Conservation (phyloP, 2,113 vertebrate species). For the Aythya baeri region DNA sequence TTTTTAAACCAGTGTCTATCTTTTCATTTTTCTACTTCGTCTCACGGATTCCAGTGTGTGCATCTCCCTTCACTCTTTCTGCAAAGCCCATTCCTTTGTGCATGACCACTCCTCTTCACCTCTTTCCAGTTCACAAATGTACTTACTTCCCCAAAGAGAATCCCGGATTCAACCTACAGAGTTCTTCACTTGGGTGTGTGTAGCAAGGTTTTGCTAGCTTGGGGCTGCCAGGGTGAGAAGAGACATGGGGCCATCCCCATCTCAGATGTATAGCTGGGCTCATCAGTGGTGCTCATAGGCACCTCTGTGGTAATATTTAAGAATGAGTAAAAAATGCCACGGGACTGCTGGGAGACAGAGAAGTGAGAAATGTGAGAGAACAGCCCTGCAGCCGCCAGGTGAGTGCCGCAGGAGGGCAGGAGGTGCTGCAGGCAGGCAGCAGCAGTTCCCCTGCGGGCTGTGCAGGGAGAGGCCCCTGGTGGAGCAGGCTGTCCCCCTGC, state of each 20-base stretch:
- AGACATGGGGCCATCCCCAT: background rate
- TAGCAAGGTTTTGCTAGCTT: background rate
- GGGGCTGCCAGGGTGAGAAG: background rate
- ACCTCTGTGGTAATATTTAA: background rate
- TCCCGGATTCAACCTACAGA: background rate
- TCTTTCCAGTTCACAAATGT: background rate
- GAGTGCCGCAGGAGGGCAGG: background rate
- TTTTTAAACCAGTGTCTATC: background rate
- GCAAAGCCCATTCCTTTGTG: background rate
- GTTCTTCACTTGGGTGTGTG: background rate
- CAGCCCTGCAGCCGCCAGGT: background rate
- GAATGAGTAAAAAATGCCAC: background rate
- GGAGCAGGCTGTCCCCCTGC: no score
- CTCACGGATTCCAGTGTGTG: rapidly evolving
- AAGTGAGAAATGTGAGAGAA: background rate
- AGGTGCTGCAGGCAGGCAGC: background rate
- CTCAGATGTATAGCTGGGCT: background rate
- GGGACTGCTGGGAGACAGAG: background rate
- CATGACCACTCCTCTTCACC: background rate
- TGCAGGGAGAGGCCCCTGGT: background rate
- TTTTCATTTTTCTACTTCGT: background rate
- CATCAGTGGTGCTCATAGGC: background rate
- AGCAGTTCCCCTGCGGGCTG: background rate
- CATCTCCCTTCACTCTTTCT: background rate
- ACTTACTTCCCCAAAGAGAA: background rate